A percentile compares a stretch with the other conserved stretches of the same genome.
Conservation (phyloP, 2,888 invertebrate genomes). For the Eledone cirrhosa region DNA sequence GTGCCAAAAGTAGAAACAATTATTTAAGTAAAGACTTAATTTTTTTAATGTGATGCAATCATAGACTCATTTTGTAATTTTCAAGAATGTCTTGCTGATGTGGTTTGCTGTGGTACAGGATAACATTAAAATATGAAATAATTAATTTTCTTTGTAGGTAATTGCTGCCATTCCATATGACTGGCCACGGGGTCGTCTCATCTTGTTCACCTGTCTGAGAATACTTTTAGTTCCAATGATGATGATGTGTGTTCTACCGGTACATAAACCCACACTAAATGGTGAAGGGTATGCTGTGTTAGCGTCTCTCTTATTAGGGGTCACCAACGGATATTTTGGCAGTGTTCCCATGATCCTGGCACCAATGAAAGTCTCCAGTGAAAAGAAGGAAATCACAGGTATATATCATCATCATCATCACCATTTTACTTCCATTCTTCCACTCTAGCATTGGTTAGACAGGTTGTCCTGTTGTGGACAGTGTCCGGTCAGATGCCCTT, state of each 20-base stretch:
- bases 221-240: conserved; percentile 82
- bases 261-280: conserved; percentile 77
- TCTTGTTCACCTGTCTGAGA: conserved; percentile 79
- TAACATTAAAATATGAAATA: too few relatives aligned
- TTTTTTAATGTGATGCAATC: too few relatives aligned
- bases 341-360: conserved; percentile 93
- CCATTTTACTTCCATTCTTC: too few relatives aligned
- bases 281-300: conserved; percentile 76
- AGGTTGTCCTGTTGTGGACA: too few relatives aligned
- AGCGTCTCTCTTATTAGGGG: conserved; percentile 77
- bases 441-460: too few relatives aligned
- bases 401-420: conserved; percentile 33
- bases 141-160: conserved; percentile 69
- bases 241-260: conserved; percentile 82
- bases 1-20: too few relatives aligned
- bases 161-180: conserved; percentile 83
- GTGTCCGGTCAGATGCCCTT: too few relatives aligned
- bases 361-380: conserved; percentile 84
- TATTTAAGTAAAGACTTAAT: too few relatives aligned
- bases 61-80: too few relatives aligned
- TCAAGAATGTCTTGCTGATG: too few relatives aligned
- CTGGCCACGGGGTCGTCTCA: conserved; percentile 82
- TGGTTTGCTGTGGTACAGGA: too few relatives aligned
- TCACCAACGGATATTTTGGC: conserved; percentile 87
- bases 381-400: conserved; percentile 88